These are phyloP conservation scores for Puntigrus tetrazona DNA, from an alignment of 2,113 vertebrate genomes.

Conservation along the genomic window DNA sequence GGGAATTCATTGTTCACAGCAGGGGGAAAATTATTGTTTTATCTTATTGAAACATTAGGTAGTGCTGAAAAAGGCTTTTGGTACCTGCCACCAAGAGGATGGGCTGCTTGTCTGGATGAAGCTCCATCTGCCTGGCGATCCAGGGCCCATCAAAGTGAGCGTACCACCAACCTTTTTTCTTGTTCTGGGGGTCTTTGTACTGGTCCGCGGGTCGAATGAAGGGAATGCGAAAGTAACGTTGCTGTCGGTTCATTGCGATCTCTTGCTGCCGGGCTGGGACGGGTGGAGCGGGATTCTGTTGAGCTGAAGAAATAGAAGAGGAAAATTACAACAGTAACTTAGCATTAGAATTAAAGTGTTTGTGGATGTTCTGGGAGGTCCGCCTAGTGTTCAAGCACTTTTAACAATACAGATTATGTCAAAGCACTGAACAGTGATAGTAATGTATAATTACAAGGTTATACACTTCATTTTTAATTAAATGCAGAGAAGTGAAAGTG, in stretches of 20 bases:
- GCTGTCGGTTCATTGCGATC: conserved; percentile 86
- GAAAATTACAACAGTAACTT: not conserved
- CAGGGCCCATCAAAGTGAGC: conserved; percentile 96
- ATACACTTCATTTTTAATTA: no score
- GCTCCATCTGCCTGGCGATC: conserved; percentile 96
- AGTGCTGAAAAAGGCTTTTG: conserved; percentile 41
- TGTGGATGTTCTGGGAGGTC: not conserved
- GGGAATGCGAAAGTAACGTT: conserved; percentile 96
- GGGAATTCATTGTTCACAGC: not conserved
- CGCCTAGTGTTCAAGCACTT: not conserved
- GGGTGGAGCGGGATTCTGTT: conserved; percentile 85
- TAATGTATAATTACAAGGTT: no score
- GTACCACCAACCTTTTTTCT: conserved; percentile 99
- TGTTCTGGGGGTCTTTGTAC: conserved; percentile 97
- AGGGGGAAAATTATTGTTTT: not conserved
- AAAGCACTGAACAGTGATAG: no score
- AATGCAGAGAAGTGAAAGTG: no score
- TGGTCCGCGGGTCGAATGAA: conserved; percentile 96
- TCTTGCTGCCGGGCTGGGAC: conserved; percentile 83
- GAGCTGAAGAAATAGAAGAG: conserved; percentile 72
- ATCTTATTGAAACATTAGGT: not conserved
- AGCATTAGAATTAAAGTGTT: no score
- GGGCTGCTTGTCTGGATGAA: conserved; percentile 96
- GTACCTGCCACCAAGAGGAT: conserved; percentile 94
- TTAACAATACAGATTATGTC: no score